Conservation (phyloP, 2,113 vertebrate species). For the Ammospiza caudacuta region DNA sequence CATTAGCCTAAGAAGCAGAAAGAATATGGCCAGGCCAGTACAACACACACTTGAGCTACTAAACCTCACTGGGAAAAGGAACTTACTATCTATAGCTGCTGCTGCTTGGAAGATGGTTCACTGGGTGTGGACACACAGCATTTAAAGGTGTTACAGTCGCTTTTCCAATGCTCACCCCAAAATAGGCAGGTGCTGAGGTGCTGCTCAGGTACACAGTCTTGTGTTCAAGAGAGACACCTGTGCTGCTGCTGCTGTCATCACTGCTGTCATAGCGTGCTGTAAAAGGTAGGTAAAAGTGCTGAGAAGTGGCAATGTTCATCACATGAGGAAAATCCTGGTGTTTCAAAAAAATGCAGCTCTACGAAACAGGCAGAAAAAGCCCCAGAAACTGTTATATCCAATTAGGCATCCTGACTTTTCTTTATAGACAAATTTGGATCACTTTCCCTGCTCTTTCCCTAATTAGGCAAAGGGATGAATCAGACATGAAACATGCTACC, state of each 20-base stretch:
- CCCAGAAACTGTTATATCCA: background rate
- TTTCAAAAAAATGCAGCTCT: slow-evolving; percentile 16
- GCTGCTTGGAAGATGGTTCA: background rate
- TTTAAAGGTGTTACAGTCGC: background rate
- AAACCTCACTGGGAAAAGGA: background rate
- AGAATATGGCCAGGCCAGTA: background rate
- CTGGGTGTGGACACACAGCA: background rate
- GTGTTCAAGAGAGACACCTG: background rate
- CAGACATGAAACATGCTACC: background rate
- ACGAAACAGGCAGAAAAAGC: rapidly evolving
- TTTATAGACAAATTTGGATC: slow-evolving; percentile 5
- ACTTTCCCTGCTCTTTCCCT: slow-evolving; percentile 11
- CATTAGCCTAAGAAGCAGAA: background rate
- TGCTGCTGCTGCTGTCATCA: background rate
- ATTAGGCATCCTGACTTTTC: slow-evolving; percentile 8
- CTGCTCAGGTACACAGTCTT: background rate
- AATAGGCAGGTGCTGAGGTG: background rate
- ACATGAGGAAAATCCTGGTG: background rate
- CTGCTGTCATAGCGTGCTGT: background rate
- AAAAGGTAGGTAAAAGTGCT: slow-evolving; percentile 19
- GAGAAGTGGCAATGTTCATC: background rate
- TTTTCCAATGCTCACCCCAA: background rate
- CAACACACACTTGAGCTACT: background rate
- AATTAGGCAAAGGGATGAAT: slow-evolving; percentile 37
- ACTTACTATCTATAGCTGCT: background rate